A percentile compares a stretch with the other conserved stretches of the same genome.
Conservation (phyloP, 1,140 invertebrate species). For the fruit fly (Drosophila melanogaster) region DNA sequence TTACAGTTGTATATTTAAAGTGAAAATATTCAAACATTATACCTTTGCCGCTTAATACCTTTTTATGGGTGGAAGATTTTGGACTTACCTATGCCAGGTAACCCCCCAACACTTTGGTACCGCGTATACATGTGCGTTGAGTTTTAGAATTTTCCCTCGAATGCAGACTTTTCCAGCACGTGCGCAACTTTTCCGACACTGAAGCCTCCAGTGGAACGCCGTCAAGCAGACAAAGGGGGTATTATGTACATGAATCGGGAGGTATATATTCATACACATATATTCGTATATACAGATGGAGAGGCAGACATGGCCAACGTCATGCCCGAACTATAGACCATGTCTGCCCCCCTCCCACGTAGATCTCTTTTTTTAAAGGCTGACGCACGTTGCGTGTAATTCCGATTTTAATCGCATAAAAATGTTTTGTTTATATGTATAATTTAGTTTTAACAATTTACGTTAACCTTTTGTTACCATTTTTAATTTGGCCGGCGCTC, state of each 20-base stretch:
- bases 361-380: constrained; percentile 24
- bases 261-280: neutral
- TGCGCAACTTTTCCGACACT: constrained; percentile 75
- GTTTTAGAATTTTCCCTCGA: constrained; percentile 30
- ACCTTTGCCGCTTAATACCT: neutral
- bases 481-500: constrained; percentile 68
- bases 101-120: neutral
- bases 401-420: constrained; percentile 82
- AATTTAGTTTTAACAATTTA: constrained; percentile 83
- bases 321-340: constrained; percentile 48
- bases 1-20: no score
- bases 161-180: constrained; percentile 81
- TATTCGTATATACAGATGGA: neutral
- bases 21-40: neutral
- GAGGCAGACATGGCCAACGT: constrained; percentile 36
- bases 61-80: neutral
- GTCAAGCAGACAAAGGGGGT: constrained; percentile 38
- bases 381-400: constrained; percentile 82
- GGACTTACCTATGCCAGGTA: constrained; percentile 15
- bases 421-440: constrained; percentile 84
- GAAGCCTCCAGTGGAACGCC: constrained; percentile 36
- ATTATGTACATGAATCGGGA: constrained; percentile 5
- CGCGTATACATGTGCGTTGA: constrained; percentile 1
- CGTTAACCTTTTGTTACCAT: constrained; percentile 83
- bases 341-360: constrained; percentile 45